Percentiles rank a stretch among this genome's conserved stretches.
These are phyloP conservation scores for Subacronicta megacephala DNA, from an alignment of 2,888 invertebrate genomes.

Conservation along the genomic window DNA sequence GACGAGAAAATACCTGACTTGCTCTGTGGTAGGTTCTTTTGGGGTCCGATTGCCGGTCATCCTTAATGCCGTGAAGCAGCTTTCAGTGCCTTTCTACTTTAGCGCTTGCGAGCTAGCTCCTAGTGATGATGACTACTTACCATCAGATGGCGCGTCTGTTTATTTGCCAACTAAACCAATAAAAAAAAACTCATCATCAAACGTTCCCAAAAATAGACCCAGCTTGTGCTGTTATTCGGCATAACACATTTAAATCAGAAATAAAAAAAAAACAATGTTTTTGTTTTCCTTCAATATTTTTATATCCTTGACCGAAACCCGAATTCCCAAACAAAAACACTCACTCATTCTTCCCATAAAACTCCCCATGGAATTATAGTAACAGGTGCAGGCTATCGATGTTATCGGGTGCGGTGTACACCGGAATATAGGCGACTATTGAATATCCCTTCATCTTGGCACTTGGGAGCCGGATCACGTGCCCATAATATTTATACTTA, in stretches of 20 bases:
- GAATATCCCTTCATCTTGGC: conserved; percentile 37
- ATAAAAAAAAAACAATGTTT: neutral
- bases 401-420: conserved; percentile 9
- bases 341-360: conserved; percentile 8
- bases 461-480: conserved; percentile 52
- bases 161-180: too few relatives aligned
- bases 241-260: neutral
- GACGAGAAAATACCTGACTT: too few relatives aligned
- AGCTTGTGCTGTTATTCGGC: too few relatives aligned
- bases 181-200: too few relatives aligned
- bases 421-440: conserved; percentile 36
- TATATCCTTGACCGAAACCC: neutral
- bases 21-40: too few relatives aligned
- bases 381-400: conserved; percentile 1
- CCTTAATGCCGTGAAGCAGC: too few relatives aligned
- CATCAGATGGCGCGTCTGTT: too few relatives aligned
- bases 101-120: too few relatives aligned
- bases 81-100: too few relatives aligned
- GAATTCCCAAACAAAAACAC: neutral
- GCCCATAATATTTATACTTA: conserved; percentile 50
- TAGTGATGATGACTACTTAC: too few relatives aligned
- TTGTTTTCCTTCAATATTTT: neutral
- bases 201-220: too few relatives aligned
- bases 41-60: too few relatives aligned
- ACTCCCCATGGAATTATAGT: conserved; percentile 7